Conservation (phyloP, 2,888 invertebrate genomes). For the Gasteruption jaculator region DNA sequence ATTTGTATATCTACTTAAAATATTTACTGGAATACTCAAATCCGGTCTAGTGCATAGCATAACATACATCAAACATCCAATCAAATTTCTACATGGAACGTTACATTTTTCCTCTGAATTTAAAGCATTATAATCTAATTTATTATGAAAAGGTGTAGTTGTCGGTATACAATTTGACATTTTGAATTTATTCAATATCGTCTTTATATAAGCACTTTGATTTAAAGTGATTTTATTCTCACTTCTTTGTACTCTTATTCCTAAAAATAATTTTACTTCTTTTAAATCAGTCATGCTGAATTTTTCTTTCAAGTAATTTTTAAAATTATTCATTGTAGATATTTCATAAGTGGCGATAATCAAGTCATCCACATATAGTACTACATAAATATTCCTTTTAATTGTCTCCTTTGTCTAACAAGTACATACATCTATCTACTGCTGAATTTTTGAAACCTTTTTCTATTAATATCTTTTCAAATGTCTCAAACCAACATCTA, state of each 20-base stretch:
- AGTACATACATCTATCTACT: slow-evolving; percentile 19
- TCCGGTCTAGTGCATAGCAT: slow-evolving; percentile 18
- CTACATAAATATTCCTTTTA: slow-evolving; percentile 11
- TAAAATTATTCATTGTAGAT: slow-evolving; percentile 7
- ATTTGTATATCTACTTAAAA: slow-evolving; percentile 16
- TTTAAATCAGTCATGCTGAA: slow-evolving; percentile 16
- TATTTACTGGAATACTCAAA: slow-evolving; percentile 12
- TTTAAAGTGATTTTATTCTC: slow-evolving; percentile 17
- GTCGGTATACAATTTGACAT: slow-evolving; percentile 24
- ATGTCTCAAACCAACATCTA: too few species aligned
- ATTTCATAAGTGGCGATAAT: not conserved
- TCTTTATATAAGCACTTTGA: slow-evolving; percentile 22
- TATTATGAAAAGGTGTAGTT: slow-evolving; percentile 19
- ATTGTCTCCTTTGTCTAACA: slow-evolving; percentile 15
- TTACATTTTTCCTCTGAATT: slow-evolving; percentile 9
- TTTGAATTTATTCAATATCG: slow-evolving; percentile 23
- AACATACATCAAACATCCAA: slow-evolving; percentile 21
- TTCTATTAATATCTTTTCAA: too few species aligned
- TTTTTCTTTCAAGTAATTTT: slow-evolving; percentile 8
- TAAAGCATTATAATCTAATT: slow-evolving; percentile 12
- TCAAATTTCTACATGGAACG: slow-evolving; percentile 16
- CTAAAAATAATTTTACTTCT: slow-evolving; percentile 16
- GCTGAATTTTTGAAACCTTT: slow-evolving; percentile 18
- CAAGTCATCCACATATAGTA: not conserved
- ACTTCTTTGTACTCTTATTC: slow-evolving; percentile 13